Evolutionary conservation across 2,113 vertebrate genomes (phyloP).

Genomic region (Tringa solitaria): DNA sequence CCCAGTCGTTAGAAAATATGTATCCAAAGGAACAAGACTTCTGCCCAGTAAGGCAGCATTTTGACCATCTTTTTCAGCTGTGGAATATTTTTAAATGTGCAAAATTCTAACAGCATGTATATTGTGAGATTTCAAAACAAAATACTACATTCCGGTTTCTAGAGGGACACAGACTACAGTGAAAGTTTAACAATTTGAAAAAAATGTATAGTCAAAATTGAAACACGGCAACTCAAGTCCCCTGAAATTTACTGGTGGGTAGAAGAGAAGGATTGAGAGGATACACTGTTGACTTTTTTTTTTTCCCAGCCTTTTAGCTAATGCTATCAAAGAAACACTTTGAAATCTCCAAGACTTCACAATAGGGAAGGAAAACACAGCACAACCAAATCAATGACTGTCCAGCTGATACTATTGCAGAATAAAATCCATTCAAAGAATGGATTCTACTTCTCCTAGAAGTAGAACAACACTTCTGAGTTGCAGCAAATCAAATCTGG

Average conservation of each 20-base stretch:
- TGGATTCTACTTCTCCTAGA: not conserved
- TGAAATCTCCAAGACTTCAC: not conserved
- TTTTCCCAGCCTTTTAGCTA: not conserved
- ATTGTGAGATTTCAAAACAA: not conserved
- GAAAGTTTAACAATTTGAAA: not conserved
- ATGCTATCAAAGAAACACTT: not conserved
- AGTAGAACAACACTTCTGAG: not conserved
- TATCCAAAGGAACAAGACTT: not conserved
- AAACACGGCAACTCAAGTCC: not conserved
- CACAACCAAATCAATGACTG: not conserved
- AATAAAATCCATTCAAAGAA: conserved; percentile 14
- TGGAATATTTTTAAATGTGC: not conserved
- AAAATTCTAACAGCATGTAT: not conserved
- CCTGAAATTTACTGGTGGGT: not conserved
- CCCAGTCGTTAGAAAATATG: not conserved
- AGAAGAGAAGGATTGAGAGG: not conserved
- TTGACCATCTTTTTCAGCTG: not conserved
- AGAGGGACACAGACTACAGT: not conserved
- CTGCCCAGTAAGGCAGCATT: not conserved
- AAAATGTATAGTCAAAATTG: not conserved
- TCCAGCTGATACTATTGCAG: not conserved
- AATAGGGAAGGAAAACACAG: not conserved
- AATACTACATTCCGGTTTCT: not conserved
- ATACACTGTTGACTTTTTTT: not conserved
- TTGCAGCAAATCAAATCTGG: not conserved